Evolutionary conservation across 1,140 invertebrate species (phyloP), one percentile per base, ranked within the genome.

Genomic region (Habropoda laboriosa): DNA sequence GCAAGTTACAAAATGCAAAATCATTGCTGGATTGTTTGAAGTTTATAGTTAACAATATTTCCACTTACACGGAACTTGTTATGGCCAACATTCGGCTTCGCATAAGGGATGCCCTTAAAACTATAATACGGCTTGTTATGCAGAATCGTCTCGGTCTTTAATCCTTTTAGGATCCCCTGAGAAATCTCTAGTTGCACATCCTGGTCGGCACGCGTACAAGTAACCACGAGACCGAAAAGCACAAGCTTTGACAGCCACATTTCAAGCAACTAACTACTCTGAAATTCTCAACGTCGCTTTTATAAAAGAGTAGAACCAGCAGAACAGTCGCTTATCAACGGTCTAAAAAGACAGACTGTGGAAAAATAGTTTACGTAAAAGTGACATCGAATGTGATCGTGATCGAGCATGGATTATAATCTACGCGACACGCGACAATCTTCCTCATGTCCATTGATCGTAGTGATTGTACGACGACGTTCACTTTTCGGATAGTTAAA

Each of bases 31-130:
- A n/a, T n/a, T n/a, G n/a, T n/a, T n/a, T n/a, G n/a, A n/a, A n/a
- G n/a, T n/a, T n/a, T n/a, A n/a, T n/a, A n/a, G n/a, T n/a, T n/a
- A n/a, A n/a, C n/a, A n/a, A n/a, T 10, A 40, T n/a, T 1, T 58
- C 7, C 57, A 84, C 85, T 87, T 89, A 96, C 95, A 88, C 94
- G 93, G 86, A 96, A 96, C 80, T 96, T 94, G 4, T 96, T 88
- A 0, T 93, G 85, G 30, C 94, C 95, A 24, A 96, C 68, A 30
- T 95, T 96, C 8, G 96, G 94, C 76, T 94, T 88, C 0, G 96
- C 95, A 82, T 94, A 96, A 0, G 95, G 96, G 68, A 96, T 94
- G 4, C 94, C 94, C 66, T 94, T 94, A 81, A 95, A 96, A 82
- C 93, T 94, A 63, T 93, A 94, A 58, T 91, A 91, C 0, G 88